A percentile compares a stretch with the other conserved stretches of the same genome.
These are phyloP conservation scores for Meriones unguiculatus DNA, from an alignment of 2,113 vertebrate genomes.

Conservation along the genomic window DNA sequence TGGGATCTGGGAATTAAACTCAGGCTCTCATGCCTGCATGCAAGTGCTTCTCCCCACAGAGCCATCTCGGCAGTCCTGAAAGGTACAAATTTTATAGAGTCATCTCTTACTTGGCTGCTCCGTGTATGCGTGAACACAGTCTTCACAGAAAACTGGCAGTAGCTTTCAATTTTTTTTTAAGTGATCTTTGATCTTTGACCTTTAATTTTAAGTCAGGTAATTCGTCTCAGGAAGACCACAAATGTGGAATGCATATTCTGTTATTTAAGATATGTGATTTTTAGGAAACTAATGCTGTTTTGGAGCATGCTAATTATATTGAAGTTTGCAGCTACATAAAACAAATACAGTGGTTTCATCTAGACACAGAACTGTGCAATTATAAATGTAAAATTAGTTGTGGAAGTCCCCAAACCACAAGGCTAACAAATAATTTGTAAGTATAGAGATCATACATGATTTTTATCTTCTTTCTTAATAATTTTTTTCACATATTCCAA, in stretches of 20 bases:
- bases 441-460: neutral
- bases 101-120: neutral
- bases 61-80: neutral
- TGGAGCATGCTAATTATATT: neutral
- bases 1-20: neutral
- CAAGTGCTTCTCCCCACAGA: neutral
- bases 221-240: constrained; percentile 13
- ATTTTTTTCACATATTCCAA: neutral
- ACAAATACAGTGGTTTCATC: neutral
- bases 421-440: neutral
- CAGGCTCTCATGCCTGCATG: neutral
- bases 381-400: neutral
- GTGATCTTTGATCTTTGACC: neutral
- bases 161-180: neutral
- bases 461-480: neutral
- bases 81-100: neutral
- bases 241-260: neutral
- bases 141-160: neutral
- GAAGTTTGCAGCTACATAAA: neutral
- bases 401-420: neutral
- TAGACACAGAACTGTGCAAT: neutral
- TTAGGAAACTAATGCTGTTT: neutral
- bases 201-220: neutral
- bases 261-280: neutral
- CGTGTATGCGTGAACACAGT: neutral